Conservation (phyloP, 2,888 invertebrate species). For the Imbricaverruca yamaguchii region DNA sequence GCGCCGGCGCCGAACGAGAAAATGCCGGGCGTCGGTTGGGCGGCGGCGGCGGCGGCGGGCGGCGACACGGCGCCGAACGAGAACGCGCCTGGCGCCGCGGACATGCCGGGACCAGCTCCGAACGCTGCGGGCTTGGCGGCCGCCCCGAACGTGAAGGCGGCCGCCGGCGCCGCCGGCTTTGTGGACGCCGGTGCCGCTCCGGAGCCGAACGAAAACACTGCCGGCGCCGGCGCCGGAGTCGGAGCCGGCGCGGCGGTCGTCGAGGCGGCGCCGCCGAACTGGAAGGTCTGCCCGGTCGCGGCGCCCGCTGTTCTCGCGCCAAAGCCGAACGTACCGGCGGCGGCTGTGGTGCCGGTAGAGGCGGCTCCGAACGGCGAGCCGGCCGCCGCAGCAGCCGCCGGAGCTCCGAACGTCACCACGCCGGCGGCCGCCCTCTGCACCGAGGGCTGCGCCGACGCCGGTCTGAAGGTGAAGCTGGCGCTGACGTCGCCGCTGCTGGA, state of each 20-base stretch:
- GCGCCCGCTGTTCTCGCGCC: constrained; percentile 73
- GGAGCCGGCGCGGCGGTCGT: constrained; percentile 72
- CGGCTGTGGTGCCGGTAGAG: constrained; percentile 35
- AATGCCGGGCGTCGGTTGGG: constrained; percentile 77
- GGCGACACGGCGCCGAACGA: constrained; percentile 60
- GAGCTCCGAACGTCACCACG: constrained; percentile 26
- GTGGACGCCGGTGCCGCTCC: constrained; percentile 46
- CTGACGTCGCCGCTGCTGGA: constrained; percentile 71
- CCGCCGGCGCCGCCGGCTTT: constrained; percentile 55
- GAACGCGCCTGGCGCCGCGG: constrained; percentile 81
- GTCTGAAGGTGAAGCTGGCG: constrained; percentile 67
- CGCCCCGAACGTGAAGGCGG: constrained; percentile 49
- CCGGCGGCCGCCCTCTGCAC: constrained; percentile 40
- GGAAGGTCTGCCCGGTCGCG: constrained; percentile 85
- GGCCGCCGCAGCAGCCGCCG: constrained; percentile 49
- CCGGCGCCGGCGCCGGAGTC: constrained; percentile 65
- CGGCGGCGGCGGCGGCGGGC: constrained; percentile 78
- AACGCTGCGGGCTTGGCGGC: constrained; percentile 78
- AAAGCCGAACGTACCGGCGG: constrained; percentile 44
- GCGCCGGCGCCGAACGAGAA: constrained; percentile 48
- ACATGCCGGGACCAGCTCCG: constrained; percentile 72
- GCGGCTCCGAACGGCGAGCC: constrained; percentile 56
- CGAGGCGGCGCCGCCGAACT: constrained; percentile 69
- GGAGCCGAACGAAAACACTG: constrained; percentile 72
- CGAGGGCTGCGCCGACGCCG: constrained; percentile 62